phyloP scores from a whole-genome alignment of 2,113 vertebrate genomes.

The Oncorhynchus kisutch region DNA sequence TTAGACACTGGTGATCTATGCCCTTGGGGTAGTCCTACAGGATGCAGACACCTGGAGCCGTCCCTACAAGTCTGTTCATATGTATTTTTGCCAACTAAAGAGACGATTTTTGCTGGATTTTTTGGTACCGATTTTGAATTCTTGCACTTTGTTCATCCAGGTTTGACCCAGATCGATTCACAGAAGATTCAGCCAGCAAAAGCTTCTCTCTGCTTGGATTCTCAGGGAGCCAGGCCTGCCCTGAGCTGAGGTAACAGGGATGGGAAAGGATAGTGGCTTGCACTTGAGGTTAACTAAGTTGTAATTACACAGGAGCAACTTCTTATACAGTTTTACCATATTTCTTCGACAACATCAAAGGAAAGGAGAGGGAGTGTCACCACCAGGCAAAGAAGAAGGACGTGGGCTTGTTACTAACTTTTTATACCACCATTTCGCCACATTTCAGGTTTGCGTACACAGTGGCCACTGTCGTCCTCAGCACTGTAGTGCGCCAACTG shows the following conservation, averaged over 20 bases:
- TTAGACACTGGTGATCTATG: conserved; percentile 92
- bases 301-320: too few relatives aligned
- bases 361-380: too few relatives aligned
- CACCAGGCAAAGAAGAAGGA: conserved; percentile 15
- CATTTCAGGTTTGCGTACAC: conserved; percentile 86
- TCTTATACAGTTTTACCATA: too few relatives aligned
- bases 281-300: neutral
- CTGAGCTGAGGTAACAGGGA: conserved; percentile 83
- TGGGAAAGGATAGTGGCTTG: neutral
- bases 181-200: conserved; percentile 78
- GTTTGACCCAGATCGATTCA: conserved; percentile 90
- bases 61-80: conserved; percentile 82
- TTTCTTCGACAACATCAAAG: too few relatives aligned
- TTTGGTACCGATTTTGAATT: neutral
- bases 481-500: conserved; percentile 80
- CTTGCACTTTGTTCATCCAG: conserved; percentile 61
- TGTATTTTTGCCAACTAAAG: neutral
- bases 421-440: neutral
- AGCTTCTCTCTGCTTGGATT: conserved; percentile 89
- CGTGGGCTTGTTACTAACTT: neutral
- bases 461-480: conserved; percentile 84
- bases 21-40: conserved; percentile 91
- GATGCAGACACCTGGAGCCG: conserved; percentile 84
- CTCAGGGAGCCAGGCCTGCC: conserved; percentile 89
- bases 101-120: too few relatives aligned